Evolutionary conservation across 2,113 vertebrate species (phyloP).

Genomic region (Dipodomys stephensi): DNA sequence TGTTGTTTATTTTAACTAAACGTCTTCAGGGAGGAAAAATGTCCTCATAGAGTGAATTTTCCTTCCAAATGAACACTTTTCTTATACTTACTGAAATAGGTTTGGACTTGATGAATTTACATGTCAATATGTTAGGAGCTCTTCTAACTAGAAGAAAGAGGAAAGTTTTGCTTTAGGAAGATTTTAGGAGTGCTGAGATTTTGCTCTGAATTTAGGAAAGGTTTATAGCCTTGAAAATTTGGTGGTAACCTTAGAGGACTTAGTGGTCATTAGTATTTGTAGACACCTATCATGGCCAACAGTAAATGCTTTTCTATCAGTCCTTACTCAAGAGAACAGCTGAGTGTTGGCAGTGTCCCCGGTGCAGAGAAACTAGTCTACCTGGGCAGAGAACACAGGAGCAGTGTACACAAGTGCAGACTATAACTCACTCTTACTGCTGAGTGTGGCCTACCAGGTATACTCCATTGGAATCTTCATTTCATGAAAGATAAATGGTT

Average conservation of each 20-base stretch:
- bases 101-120: neutral
- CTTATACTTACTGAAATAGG: neutral
- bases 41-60: neutral
- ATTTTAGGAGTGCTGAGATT: conserved; percentile 5
- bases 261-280: neutral
- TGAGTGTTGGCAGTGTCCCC: neutral
- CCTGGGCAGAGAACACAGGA: neutral
- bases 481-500: neutral
- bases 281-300: neutral
- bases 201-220: neutral
- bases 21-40: neutral
- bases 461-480: neutral
- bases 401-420: neutral
- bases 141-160: neutral
- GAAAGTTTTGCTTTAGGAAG: neutral
- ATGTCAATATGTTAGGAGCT: neutral
- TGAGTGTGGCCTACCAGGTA: neutral
- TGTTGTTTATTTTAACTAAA: conserved; percentile 9
- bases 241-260: neutral
- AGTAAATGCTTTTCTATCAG: conserved; percentile 2
- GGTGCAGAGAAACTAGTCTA: neutral
- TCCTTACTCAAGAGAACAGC: neutral
- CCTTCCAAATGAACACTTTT: conserved; percentile 37
- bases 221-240: conserved; percentile 23
- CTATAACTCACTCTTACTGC: neutral